These are phyloP conservation scores for Tetrapedia diversipes DNA, from an alignment of 2,888 invertebrate genomes.

Conservation along the genomic window DNA sequence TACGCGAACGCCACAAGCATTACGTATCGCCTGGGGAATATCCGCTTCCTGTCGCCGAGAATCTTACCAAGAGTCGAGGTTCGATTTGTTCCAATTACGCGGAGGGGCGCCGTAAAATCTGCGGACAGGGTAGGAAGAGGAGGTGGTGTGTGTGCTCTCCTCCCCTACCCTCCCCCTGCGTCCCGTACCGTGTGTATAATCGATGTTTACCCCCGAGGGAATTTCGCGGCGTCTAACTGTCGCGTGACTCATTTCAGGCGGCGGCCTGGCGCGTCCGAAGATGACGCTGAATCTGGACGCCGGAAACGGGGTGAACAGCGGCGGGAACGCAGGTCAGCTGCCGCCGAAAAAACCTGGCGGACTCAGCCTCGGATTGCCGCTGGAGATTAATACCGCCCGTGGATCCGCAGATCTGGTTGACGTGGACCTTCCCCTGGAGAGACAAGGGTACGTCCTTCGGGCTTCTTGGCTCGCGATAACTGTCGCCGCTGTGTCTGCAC, in stretches of 20 bases:
- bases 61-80: slow-evolving; percentile 29
- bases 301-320: slow-evolving; percentile 82
- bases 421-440: slow-evolving; percentile 91
- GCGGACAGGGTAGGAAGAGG: slow-evolving; percentile 20
- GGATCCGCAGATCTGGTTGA: slow-evolving; percentile 91
- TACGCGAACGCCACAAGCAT: background rate
- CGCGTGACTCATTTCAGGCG: slow-evolving; percentile 80
- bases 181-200: slow-evolving; percentile 54
- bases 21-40: slow-evolving; percentile 10
- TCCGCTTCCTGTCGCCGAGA: slow-evolving; percentile 27
- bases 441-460: slow-evolving; percentile 89
- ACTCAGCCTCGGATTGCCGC: slow-evolving; percentile 82
- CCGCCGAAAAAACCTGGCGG: slow-evolving; percentile 81
- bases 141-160: too few species aligned
- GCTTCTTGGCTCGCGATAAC: slow-evolving; percentile 25
- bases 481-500: background rate
- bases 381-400: slow-evolving; percentile 83
- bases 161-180: slow-evolving; percentile 19
- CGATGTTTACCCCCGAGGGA: slow-evolving; percentile 64
- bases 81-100: slow-evolving; percentile 63
- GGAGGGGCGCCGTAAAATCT: slow-evolving; percentile 51
- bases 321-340: slow-evolving; percentile 69
- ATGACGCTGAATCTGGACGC: slow-evolving; percentile 89
- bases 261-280: slow-evolving; percentile 85
- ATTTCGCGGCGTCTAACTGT: slow-evolving; percentile 74